Conservation (phyloP, 2,888 invertebrate species). For the Apantesis nais region DNA sequence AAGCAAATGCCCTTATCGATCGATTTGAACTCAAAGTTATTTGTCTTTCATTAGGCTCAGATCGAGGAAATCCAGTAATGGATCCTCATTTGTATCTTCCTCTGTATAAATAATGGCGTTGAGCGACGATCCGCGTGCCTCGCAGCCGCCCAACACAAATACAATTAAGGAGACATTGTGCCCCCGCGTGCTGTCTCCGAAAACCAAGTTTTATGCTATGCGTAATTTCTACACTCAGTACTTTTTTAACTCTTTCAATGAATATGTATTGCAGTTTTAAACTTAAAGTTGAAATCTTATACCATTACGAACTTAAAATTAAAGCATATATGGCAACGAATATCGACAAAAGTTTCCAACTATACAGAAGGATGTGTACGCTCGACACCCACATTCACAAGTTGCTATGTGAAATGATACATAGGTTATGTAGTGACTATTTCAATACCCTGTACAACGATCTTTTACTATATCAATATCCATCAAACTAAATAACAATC, state of each 20-base stretch:
- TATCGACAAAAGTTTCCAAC: conserved; percentile 63
- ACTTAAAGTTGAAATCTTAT: conserved; percentile 19
- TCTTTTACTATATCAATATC: conserved; percentile 12
- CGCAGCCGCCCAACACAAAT: conserved; percentile 66
- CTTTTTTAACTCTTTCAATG: conserved; percentile 6
- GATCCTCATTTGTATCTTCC: conserved; percentile 79
- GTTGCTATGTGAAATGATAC: conserved; percentile 58
- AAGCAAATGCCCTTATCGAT: conserved; percentile 72
- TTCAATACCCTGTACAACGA: conserved; percentile 32
- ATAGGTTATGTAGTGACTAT: conserved; percentile 52
- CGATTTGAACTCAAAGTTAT: conserved; percentile 74
- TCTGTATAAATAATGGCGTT: conserved; percentile 74
- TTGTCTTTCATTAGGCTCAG: conserved; percentile 79
- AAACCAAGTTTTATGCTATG: conserved; percentile 33
- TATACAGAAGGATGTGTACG: conserved; percentile 48
- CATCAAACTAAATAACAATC: conserved; percentile 3
- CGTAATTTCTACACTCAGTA: neutral
- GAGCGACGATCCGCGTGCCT: conserved; percentile 62
- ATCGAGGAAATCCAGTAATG: conserved; percentile 79
- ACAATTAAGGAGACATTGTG: conserved; percentile 71
- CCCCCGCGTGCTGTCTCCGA: conserved; percentile 41
- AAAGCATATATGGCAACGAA: conserved; percentile 34
- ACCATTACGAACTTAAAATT: conserved; percentile 34
- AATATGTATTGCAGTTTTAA: neutral
- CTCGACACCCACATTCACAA: conserved; percentile 55